Evolutionary conservation across 1,140 invertebrate genomes (phyloP).

Genomic region (Macrocentrus cingulum): DNA sequence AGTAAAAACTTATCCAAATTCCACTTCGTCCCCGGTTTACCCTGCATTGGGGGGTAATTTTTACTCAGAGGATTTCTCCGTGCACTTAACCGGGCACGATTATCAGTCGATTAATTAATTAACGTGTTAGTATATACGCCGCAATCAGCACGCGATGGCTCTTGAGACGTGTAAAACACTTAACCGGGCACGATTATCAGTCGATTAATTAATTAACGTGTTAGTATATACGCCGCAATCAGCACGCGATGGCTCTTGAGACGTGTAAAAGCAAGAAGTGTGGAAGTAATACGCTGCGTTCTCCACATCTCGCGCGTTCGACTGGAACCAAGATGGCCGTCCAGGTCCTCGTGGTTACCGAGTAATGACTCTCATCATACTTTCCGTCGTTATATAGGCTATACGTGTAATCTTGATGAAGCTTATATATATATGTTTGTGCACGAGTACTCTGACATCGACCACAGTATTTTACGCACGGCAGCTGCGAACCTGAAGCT

Average conservation of each 20-base stretch:
- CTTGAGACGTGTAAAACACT: not conserved
- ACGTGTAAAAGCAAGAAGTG: constrained; percentile 11
- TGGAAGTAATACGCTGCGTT: constrained; percentile 29
- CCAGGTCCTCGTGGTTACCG: constrained; percentile 43
- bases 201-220: constrained; percentile 53
- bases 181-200: constrained; percentile 45
- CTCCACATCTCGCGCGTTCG: constrained; percentile 40
- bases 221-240: constrained; percentile 45
- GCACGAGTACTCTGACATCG: too few relatives aligned
- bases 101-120: constrained; percentile 52
- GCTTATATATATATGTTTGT: too few relatives aligned
- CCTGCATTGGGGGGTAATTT: too few relatives aligned
- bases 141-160: constrained; percentile 48
- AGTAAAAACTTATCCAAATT: too few relatives aligned
- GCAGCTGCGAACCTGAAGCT: too few relatives aligned
- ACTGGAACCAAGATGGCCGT: constrained; percentile 54
- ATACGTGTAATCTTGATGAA: too few relatives aligned
- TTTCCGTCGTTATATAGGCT: constrained; percentile 57
- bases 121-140: constrained; percentile 49
- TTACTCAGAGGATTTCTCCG: too few relatives aligned
- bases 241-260: constrained; percentile 45
- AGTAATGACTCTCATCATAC: constrained; percentile 59
- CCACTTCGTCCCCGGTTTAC: too few relatives aligned
- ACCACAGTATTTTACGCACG: too few relatives aligned
- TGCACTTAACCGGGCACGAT: too few relatives aligned